Evolutionary conservation across 1,140 invertebrate genomes (phyloP).

Genomic region (Polypedilum pembai): DNA sequence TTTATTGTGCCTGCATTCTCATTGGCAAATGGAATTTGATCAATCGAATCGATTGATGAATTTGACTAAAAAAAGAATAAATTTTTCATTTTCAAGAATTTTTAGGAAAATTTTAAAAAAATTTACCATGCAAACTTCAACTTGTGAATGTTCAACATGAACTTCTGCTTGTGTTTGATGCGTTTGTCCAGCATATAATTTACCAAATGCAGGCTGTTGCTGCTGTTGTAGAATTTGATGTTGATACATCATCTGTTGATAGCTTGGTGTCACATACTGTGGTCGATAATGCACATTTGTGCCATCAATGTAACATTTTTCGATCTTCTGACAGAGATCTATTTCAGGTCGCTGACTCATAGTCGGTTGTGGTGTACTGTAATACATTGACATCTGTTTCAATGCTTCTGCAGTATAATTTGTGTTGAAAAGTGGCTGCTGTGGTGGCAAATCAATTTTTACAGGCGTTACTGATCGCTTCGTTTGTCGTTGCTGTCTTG

Average conservation of each 20-base stretch:
- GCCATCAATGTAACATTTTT: slow-evolving; percentile 32
- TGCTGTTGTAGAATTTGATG: slow-evolving; percentile 28
- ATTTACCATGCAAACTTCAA: slow-evolving; percentile 38
- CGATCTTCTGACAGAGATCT: slow-evolving; percentile 42
- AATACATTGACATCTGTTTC: slow-evolving; percentile 28
- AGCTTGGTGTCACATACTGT: neutral
- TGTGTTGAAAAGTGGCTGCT: neutral
- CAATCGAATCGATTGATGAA: slow-evolving; percentile 85
- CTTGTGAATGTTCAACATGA: slow-evolving; percentile 43
- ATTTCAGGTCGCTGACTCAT: slow-evolving; percentile 51
- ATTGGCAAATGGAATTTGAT: slow-evolving; percentile 96
- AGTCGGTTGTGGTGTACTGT: slow-evolving; percentile 8
- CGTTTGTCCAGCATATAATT: slow-evolving; percentile 42
- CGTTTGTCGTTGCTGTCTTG: slow-evolving; percentile 61
- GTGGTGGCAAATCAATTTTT: slow-evolving; percentile 34
- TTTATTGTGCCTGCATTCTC: slow-evolving; percentile 98
- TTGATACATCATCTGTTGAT: slow-evolving; percentile 14
- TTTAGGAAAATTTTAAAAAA: neutral
- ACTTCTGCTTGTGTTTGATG: slow-evolving; percentile 57
- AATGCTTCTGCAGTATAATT: slow-evolving; percentile 20
- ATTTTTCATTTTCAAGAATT: neutral
- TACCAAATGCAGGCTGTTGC: slow-evolving; percentile 46
- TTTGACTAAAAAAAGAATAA: slow-evolving; percentile 58
- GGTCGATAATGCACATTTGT: slow-evolving; percentile 16
- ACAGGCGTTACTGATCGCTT: slow-evolving; percentile 31